Conservation (phyloP, 2,888 invertebrate species). For the Caenorhabditis wallacei region DNA sequence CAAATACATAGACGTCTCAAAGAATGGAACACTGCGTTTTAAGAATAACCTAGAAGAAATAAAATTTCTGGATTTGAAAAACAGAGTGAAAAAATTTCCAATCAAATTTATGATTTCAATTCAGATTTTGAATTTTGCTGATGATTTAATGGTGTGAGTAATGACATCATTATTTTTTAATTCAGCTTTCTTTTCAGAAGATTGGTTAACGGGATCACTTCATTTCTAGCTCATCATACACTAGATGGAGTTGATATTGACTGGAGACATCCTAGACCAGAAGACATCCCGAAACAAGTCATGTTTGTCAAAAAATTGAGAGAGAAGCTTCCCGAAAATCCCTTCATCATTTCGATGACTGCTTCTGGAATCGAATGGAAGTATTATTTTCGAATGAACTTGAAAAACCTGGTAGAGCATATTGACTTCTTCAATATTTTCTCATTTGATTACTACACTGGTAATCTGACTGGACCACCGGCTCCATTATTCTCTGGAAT, state of each 20-base stretch:
- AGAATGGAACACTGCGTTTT: neutral
- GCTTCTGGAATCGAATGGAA: neutral
- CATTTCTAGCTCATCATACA: neutral
- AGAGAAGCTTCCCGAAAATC: neutral
- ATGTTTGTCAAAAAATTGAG: neutral
- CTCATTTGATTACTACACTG: slow-evolving; percentile 10
- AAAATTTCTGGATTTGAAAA: slow-evolving; percentile 1
- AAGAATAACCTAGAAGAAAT: neutral
- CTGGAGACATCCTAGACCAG: slow-evolving; percentile 5
- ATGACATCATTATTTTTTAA: neutral
- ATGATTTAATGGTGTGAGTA: neutral
- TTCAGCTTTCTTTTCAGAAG: neutral
- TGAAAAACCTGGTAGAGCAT: neutral
- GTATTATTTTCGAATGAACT: neutral
- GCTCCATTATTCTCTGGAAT: slow-evolving; percentile 20
- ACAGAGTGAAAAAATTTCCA: neutral
- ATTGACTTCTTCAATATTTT: slow-evolving; percentile 3
- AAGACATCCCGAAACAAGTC: slow-evolving; percentile 5
- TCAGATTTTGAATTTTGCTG: neutral
- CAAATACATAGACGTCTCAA: neutral
- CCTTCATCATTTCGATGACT: neutral
- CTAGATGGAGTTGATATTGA: slow-evolving; percentile 1
- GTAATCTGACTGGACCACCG: neutral
- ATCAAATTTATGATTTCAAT: neutral
- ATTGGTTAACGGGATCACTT: neutral